Evolutionary conservation across 2,113 vertebrate species (phyloP).

Genomic region (Chionomys nivalis): DNA sequence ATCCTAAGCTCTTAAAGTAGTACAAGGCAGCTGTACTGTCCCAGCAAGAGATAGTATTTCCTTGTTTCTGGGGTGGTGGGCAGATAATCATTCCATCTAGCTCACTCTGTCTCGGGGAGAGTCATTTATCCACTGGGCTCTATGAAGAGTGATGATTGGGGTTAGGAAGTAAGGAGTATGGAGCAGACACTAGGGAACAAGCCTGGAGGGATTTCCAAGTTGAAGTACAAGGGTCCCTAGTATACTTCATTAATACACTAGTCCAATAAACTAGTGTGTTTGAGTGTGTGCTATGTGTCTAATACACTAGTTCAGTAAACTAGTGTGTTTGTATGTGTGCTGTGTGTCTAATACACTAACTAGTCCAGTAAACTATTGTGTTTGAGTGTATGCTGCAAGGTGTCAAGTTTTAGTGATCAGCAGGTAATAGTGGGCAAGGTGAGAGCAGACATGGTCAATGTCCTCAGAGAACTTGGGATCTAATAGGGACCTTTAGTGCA

Average conservation of each 20-base stretch:
- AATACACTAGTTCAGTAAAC: no score
- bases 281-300: not conserved
- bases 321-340: no score
- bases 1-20: not conserved
- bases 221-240: not conserved
- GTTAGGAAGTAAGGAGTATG: not conserved
- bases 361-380: not conserved
- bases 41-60: not conserved
- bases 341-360: not conserved
- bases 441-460: not conserved
- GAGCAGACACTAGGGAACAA: not conserved
- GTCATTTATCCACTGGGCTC: not conserved
- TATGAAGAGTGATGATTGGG: not conserved
- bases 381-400: not conserved
- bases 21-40: not conserved
- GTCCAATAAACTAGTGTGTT: not conserved
- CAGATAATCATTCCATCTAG: not conserved
- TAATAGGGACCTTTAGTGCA: not conserved
- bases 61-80: not conserved
- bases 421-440: not conserved
- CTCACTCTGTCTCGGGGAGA: not conserved
- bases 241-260: not conserved
- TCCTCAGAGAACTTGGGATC: not conserved
- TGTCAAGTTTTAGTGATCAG: not conserved
- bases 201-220: constrained; percentile 6